Base-by-base conservation (phyloP, 2,113 vertebrate species). In the Spheniscus mendiculus region DNA sequence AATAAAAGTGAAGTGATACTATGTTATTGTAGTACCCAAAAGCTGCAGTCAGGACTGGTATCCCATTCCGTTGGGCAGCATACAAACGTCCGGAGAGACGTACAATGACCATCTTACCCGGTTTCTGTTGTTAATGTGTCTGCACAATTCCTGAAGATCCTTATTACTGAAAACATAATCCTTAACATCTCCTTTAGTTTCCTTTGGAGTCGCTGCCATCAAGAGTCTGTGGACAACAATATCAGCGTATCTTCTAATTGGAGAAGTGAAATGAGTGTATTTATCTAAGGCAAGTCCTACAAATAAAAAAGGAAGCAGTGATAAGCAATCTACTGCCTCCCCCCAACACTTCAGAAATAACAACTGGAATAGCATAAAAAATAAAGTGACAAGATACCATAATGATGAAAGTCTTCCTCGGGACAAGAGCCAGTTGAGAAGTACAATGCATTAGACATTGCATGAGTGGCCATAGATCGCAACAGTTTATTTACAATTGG, bases 251-350 rank as follows among this genome's bases (percentile, higher is more conserved):
- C 99, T 99, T 89, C 99, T 98, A 96, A 99, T 99, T 22, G 99
- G 99, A 9, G 99, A 99, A 4, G 99, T 99, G 96, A 99, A 99
- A 93, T 99, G 99, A 12, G 99, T 99, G 94, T 99, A 99, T 79
- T 98, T 99, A 76, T 99, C 99, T 82, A 99, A 97, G 80, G 99
- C 99, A 59, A 99, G 98, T 93, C 99, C 99, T 99, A 62, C 34
- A 30, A 66, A 59, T n/a, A 7, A 67, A 66, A 89, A 45, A 77
- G 73, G 9, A 63, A n/a, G 58, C 2, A 3, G 26, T 36, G 16
- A 3, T 25, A 26, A 73, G 53, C 38, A 27, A 23, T 15, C 34
- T 58, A 38, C 50, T 38, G 69, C 34, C 55, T 83, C 32, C 82
- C 8, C 25, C 16, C 47, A 38, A 3, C 12, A 58, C 40, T 9